phyloP scores from a whole-genome alignment of 2,113 vertebrate genomes.

The Rallus limicola region DNA sequence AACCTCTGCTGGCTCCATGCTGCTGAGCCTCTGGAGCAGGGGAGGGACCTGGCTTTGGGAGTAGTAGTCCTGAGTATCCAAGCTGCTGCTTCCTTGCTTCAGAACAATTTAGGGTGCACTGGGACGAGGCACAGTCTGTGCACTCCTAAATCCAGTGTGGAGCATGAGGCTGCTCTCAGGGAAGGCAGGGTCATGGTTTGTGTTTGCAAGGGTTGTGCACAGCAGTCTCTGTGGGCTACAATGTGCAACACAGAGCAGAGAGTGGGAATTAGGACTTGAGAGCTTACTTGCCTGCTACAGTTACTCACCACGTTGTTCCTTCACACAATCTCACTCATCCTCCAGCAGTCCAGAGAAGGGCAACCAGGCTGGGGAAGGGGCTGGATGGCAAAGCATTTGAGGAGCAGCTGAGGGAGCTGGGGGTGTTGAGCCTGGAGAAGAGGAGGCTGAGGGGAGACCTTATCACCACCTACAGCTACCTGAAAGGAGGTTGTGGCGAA shows the following conservation, averaged over 20 bases:
- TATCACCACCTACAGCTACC: too few species aligned
- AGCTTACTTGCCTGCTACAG: neutral
- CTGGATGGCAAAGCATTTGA: too few species aligned
- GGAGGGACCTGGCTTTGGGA: neutral
- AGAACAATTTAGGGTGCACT: neutral
- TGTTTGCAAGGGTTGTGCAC: neutral
- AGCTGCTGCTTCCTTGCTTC: neutral
- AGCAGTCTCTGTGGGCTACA: neutral
- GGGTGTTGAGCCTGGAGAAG: too few species aligned
- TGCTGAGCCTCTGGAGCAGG: fast-evolving
- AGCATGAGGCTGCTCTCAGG: neutral
- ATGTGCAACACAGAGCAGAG: neutral
- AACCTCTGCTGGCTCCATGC: neutral
- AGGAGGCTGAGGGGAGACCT: too few species aligned
- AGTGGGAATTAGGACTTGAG: neutral
- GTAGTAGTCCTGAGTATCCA: neutral
- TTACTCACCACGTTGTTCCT: neutral
- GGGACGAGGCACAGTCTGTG: fast-evolving
- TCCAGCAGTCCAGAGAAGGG: too few species aligned
- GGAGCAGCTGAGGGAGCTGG: too few species aligned
- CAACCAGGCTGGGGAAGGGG: too few species aligned
- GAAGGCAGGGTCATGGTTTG: neutral
- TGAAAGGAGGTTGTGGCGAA: too few species aligned
- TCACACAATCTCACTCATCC: neutral
- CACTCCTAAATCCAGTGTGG: neutral